Base-by-base conservation (phyloP, 1,140 invertebrate genomes). In the Drosophila kurseongensis region DNA sequence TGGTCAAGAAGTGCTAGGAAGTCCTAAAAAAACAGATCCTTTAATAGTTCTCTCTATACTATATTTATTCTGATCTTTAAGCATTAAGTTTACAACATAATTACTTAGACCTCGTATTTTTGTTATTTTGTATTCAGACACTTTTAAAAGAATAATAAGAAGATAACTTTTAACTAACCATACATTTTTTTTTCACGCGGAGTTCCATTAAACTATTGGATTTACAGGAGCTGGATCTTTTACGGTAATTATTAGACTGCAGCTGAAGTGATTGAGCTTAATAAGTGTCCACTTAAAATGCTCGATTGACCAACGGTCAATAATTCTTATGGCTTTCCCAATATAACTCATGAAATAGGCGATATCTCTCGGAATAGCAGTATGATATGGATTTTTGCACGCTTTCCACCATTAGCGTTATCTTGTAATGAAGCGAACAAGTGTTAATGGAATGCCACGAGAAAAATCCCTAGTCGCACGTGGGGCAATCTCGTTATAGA, bases 341-440 rank as follows among this genome's bases (percentile, higher is more conserved):
- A 27, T 45, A 45, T 13, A 45, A 45, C n/a, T 60, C 61, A 42
- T 45, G 47, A 45, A 68, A 68, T 68, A 52, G 12, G 29, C 38
- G 36, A 18, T 67, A 65, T 67, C 59, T 65, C 36, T 14, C 7
- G 8, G 2, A 48, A 66, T 18, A 18, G 9, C n/a, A n/a, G 18
- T 66, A 29, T 18, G 47, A 68, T 68, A 66, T 36, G 40, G 38
- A 51, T 63, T 68, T 63, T 68, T 29, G 8, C 63, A 35, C 14
- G 65, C 60, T 68, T 52, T 65, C 12, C 45, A 65, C 18, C 45
- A 65, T 68, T 65, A 68, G 9, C 60, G 52, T 45, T 68, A 66
- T 66, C 47, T 23, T 36, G 59, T 59, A 58, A 14, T 23, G 5
- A 12, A 27, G 18, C 59, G 41, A 10, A 7, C 60, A 61, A 48